Base-by-base conservation (phyloP, 2,113 vertebrate genomes). In the Caloenas nicobarica region DNA sequence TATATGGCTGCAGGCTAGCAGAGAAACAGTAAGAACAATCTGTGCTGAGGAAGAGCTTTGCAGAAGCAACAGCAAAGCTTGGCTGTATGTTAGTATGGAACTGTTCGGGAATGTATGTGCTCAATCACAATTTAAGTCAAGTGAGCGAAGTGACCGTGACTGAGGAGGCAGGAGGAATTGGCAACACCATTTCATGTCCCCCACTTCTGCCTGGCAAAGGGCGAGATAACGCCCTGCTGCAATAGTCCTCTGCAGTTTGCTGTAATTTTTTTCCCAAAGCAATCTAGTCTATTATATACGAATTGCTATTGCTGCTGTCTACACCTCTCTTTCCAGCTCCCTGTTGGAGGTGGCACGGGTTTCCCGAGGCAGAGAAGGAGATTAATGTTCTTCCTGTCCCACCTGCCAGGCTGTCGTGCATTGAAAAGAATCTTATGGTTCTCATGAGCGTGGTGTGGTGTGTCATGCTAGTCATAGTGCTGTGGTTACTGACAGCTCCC, bases 401-500 rank as follows among this genome's bases (percentile, higher is more conserved):
- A 58, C 26, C 46, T 73, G 83, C 66, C 33, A 57, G 60, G 42
- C 61, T 56, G 66, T 31, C 26, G 23, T 0, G 2, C 54, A 42
- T 40, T 10, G 26, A 5, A 28, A 50, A 65, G 61, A 29, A 54
- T 38, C 17, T 50, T 28, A 2, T 4, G 13, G n/a, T 31, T 91
- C 68, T 80, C 72, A 18, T 3, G 24, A 89, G 40, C 0, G 2
- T 38, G 65, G 36, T 3, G 1, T 10, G 14, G 24, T 44, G 38
- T 42, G 24, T 48, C 2, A 0, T 0, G 5, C 74, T 74, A 65
- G 50, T 79, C 61, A 16, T 4, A 58, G 48, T 0, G 2, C 71
- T 79, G 77, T 79, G 82, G 56, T 86, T 92, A 51, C 72, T 48
- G 29, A 48, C n/a, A 46, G 71, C 54, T 78, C 36, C 26, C 77